Evolutionary conservation across 2,797 vertebrate genomes (phyloP).

Genomic region (Microctenopoma lineatum): DNA sequence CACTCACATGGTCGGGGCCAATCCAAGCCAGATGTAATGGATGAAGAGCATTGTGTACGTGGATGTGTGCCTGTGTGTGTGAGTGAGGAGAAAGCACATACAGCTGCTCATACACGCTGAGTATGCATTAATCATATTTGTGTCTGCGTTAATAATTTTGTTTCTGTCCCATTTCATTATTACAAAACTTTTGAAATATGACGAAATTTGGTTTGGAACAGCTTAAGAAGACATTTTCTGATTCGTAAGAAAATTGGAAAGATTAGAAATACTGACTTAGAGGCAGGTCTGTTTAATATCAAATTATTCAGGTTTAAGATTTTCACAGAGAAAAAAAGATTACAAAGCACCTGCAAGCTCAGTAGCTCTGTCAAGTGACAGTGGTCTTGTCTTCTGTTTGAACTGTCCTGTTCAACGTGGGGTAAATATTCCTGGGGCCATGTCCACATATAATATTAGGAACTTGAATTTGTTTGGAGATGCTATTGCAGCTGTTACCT

Average conservation of each 20-base stretch:
- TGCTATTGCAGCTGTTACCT: no score
- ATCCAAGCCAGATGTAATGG: slow-evolving; percentile 63
- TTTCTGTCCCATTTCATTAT: slow-evolving; percentile 41
- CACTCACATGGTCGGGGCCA: slow-evolving; percentile 60
- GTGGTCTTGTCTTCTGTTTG: no score
- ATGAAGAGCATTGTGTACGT: slow-evolving; percentile 43
- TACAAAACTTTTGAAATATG: slow-evolving; percentile 9
- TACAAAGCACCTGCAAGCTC: not conserved
- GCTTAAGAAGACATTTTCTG: slow-evolving; percentile 1
- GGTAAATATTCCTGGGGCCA: no score
- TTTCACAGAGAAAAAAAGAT: not conserved
- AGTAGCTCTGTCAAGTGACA: no score
- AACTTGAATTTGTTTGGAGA: no score
- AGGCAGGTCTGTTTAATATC: not conserved
- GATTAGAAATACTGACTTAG: not conserved
- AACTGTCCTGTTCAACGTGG: no score
- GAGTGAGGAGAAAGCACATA: slow-evolving; percentile 12
- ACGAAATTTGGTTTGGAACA: slow-evolving; percentile 17
- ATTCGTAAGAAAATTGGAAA: not conserved
- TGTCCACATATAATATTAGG: no score
- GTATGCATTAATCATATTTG: slow-evolving; percentile 51
- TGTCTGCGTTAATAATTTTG: slow-evolving; percentile 23
- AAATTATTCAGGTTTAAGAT: slow-evolving; percentile 10
- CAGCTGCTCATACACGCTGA: slow-evolving; percentile 22
- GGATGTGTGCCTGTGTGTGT: slow-evolving; percentile 28